Conservation (phyloP, 2,797 vertebrate genomes). For the Simalia tracyae region DNA sequence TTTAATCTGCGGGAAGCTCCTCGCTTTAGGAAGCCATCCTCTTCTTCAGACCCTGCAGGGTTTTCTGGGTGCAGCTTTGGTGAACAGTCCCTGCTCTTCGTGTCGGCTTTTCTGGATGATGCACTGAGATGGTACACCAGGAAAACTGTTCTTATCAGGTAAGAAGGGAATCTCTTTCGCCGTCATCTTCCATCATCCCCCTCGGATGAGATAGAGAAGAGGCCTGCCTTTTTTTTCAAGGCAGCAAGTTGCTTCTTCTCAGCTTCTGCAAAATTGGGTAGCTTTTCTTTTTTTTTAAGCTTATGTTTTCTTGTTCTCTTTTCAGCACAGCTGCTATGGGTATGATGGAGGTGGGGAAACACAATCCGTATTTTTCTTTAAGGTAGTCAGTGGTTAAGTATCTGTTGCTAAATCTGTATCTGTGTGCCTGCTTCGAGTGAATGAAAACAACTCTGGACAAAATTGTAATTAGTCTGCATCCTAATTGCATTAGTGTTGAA, state of each 20-base stretch:
- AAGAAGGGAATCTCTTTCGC: slow-evolving; percentile 50
- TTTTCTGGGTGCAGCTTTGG: slow-evolving; percentile 37
- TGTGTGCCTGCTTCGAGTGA: background rate
- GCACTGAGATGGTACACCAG: slow-evolving; percentile 96
- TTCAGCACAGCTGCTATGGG: background rate
- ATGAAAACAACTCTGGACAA: slow-evolving; percentile 1
- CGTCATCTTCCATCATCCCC: slow-evolving; percentile 44
- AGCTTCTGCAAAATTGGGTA: slow-evolving; percentile 37
- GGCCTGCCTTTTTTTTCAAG: slow-evolving; percentile 54
- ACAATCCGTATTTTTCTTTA: slow-evolving; percentile 44
- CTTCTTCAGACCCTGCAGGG: slow-evolving; percentile 52
- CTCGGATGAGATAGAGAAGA: slow-evolving; percentile 14
- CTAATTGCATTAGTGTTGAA: background rate
- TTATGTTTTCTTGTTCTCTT: slow-evolving; percentile 6
- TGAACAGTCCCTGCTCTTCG: slow-evolving; percentile 45
- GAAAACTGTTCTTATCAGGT: slow-evolving; percentile 95
- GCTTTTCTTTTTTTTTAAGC: background rate
- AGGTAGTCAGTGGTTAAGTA: slow-evolving; percentile 30
- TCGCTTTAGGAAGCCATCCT: slow-evolving; percentile 60
- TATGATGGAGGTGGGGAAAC: slow-evolving; percentile 43
- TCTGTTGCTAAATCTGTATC: slow-evolving; percentile 32
- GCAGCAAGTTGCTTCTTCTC: slow-evolving; percentile 66
- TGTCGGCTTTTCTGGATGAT: slow-evolving; percentile 80
- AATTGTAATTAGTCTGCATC: background rate
- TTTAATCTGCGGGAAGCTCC: slow-evolving; percentile 73